Evolutionary conservation across 2,113 vertebrate genomes (phyloP).

Genomic region (Crotalus horridus): DNA sequence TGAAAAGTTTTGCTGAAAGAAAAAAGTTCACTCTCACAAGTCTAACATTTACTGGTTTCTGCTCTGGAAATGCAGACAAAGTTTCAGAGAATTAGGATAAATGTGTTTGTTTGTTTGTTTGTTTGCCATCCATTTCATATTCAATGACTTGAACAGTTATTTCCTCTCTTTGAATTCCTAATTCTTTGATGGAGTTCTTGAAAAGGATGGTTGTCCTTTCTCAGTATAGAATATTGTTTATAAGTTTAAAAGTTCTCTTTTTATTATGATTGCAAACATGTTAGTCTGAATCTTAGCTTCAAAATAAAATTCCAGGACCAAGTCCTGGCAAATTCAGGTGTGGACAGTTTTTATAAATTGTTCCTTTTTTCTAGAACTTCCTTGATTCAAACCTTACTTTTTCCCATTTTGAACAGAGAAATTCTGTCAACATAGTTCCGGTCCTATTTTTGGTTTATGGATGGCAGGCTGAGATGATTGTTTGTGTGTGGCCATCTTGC

Average conservation of each 20-base stretch:
- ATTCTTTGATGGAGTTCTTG: not conserved
- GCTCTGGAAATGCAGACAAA: not conserved
- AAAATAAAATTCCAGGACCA: not conserved
- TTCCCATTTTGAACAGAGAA: not conserved
- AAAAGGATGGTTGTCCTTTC: not conserved
- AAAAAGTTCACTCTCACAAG: not conserved
- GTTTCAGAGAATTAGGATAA: not conserved
- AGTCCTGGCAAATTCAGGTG: not conserved
- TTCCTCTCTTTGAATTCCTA: not conserved
- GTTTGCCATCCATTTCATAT: too few species aligned
- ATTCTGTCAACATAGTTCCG: not conserved
- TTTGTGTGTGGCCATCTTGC: constrained; percentile 31
- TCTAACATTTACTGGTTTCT: not conserved
- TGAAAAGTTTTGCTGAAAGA: not conserved
- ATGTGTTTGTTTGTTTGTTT: too few species aligned
- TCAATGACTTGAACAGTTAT: too few species aligned
- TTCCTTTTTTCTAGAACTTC: not conserved
- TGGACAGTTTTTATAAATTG: not conserved
- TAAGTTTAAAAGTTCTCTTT: not conserved
- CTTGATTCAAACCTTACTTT: not conserved
- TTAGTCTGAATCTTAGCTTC: not conserved
- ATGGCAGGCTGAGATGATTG: not conserved
- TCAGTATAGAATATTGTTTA: not conserved
- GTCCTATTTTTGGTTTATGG: not conserved
- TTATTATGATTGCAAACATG: not conserved